phyloP scores from a whole-genome alignment of 1,140 invertebrate species.

The Pissodes strobi region DNA sequence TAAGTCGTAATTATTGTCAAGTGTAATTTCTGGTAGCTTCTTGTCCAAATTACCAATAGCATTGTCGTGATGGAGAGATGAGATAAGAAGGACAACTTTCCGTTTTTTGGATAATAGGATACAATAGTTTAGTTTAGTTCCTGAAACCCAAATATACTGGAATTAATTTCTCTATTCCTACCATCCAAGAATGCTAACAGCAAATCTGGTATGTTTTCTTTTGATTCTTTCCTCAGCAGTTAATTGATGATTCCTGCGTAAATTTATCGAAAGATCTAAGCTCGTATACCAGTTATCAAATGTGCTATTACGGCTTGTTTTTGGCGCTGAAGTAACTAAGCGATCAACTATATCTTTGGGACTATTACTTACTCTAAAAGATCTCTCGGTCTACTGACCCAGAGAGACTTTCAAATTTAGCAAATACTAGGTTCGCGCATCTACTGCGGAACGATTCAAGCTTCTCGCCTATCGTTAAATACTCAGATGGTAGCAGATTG shows the following conservation, averaged over 20 bases:
- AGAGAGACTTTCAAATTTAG: not conserved
- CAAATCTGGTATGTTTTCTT: not conserved
- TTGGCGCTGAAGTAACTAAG: no score
- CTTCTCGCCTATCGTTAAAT: no score
- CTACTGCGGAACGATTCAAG: no score
- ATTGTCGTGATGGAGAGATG: not conserved
- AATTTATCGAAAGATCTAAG: not conserved
- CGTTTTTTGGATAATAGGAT: not conserved
- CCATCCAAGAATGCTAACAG: no score
- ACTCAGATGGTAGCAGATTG: no score
- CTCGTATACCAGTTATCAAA: not conserved
- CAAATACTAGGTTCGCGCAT: no score
- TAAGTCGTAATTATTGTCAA: no score
- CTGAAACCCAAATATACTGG: not conserved
- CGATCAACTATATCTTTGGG: constrained; percentile 1
- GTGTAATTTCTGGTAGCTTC: not conserved
- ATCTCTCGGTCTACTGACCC: not conserved
- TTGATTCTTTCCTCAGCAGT: no score
- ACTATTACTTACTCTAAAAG: not conserved
- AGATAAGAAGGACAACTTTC: not conserved
- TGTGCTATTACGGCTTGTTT: not conserved
- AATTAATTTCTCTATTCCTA: not conserved
- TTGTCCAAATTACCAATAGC: not conserved
- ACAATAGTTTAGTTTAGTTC: not conserved
- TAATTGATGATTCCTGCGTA: not conserved